phyloP scores from a whole-genome alignment of 2,888 invertebrate genomes.

The Calameuta filiformis region DNA sequence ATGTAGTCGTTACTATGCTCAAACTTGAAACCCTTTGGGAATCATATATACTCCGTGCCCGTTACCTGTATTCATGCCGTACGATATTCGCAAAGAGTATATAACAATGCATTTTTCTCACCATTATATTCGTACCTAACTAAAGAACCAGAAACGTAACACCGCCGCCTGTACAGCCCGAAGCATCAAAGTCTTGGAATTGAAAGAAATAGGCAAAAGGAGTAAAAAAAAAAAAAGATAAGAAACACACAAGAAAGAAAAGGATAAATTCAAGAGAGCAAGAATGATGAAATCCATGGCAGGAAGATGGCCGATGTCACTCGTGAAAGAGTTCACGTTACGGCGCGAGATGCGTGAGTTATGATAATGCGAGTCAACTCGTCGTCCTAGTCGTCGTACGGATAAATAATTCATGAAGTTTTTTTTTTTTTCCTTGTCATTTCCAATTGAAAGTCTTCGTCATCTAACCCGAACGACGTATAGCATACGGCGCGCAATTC shows the following conservation, averaged over 20 bases:
- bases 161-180: not conserved
- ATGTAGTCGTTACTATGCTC: not conserved
- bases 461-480: not conserved
- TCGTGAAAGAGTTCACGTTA: not conserved
- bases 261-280: no score
- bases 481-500: not conserved
- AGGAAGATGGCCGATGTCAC: not conserved
- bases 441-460: constrained; percentile 7
- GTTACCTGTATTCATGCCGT: not conserved
- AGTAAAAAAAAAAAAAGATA: not conserved
- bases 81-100: not conserved
- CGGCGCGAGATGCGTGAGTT: constrained; percentile 37
- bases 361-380: constrained; percentile 42
- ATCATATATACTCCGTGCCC: not conserved
- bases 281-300: not conserved
- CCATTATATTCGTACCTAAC: not conserved
- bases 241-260: not conserved
- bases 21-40: not conserved
- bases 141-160: not conserved
- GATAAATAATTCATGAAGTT: constrained; percentile 54
- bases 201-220: not conserved
- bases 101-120: not conserved
- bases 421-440: constrained; percentile 22
- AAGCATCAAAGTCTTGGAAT: not conserved
- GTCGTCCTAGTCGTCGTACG: constrained; percentile 20